Evolutionary conservation across 2,797 vertebrate species (phyloP), one percentile per base, ranked within the genome.

Genomic region (Coreius guichenoti): DNA sequence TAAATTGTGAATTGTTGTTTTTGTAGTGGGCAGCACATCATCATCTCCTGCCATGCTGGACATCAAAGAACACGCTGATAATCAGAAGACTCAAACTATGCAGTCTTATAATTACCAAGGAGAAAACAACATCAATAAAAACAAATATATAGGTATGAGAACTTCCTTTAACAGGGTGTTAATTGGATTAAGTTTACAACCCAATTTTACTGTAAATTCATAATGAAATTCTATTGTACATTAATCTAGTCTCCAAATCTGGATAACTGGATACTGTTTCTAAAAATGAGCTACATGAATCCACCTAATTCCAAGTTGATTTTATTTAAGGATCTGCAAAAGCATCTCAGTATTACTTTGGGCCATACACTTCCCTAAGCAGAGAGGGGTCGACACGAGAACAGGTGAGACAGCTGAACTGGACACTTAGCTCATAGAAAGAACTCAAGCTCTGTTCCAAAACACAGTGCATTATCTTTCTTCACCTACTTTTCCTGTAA

Each of bases 101-200:
- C 98, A 98, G 96, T 98, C 98, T 96, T 98, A 98, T 93, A 98
- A 95, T 91, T 96, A 94, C 96, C 97, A 97, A 93, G 97, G 97
- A 70, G 98, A 99, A 88, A 92, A 94, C 94, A 95, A 94, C 89
- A 89, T 94, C 68, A 96, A 97, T 85, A 98, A 97, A 96, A 97
- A 96, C 89, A 95, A 97, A 83, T 97, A 97, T 91, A 96, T 96
- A 95, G 97, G 98, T 99, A 96, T 93, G 91, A 65, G 1, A 61
- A 39, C 31, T 23, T 36, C 16, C 51, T 61, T n/a, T 19, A 76
- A 33, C 19, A 54, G 29, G 19, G 5, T 16, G 2, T 72, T 72
- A 13, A 72, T 5, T 21, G 11, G 8, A 11, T 45, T 45, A 2
- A 11, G 43, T 45, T 45, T 9, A 11, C 3, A 45, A 21, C 31